Conservation (phyloP, 2,113 vertebrate species). For the Hypanus sabinus region DNA sequence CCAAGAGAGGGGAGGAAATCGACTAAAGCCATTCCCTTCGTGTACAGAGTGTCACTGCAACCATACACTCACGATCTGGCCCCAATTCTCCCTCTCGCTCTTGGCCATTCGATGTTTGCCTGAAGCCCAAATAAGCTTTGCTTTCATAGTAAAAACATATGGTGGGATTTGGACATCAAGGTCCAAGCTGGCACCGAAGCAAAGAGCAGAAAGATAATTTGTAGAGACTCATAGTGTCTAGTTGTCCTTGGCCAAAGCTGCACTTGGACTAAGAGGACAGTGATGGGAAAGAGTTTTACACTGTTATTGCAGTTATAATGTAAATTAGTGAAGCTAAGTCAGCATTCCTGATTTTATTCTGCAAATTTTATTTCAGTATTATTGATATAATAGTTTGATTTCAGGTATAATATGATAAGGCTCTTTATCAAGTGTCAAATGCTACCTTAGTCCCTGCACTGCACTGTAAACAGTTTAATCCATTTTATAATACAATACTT, state of each 20-base stretch:
- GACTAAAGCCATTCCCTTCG: background rate
- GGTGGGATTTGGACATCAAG: background rate
- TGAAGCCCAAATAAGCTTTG: background rate
- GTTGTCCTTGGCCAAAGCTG: background rate
- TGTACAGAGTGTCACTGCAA: background rate
- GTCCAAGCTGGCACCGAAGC: background rate
- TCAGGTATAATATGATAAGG: background rate
- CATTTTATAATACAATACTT: too few relatives aligned
- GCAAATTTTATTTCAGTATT: background rate
- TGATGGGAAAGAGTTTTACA: background rate
- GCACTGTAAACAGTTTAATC: too few relatives aligned
- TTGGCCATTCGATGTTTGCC: background rate
- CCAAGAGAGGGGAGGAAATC: background rate
- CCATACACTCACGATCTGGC: background rate
- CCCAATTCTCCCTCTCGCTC: background rate
- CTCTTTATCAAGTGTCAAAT: background rate
- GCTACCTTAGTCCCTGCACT: too few relatives aligned
- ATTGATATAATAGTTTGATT: background rate
- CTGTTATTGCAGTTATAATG: background rate
- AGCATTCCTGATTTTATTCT: background rate
- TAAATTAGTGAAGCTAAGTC: background rate
- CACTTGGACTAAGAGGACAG: background rate
- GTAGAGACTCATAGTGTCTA: background rate
- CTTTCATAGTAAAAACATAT: too few relatives aligned
- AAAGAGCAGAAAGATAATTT: background rate